Conservation (phyloP, 1,140 invertebrate genomes). For the Polypedilum vanderplanki region DNA sequence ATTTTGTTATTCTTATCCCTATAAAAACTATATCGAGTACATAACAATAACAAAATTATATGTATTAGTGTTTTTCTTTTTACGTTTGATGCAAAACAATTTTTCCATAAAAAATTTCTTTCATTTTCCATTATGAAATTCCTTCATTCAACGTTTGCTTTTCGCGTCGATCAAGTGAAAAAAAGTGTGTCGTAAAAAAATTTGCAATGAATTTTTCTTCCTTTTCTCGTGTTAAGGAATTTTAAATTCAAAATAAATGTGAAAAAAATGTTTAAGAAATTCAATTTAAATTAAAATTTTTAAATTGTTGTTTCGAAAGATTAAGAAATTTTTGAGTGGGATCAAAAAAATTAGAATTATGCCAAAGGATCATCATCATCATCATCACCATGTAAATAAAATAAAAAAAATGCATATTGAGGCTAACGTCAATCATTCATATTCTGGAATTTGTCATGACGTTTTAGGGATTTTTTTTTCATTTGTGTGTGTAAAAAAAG, state of each 20-base stretch:
- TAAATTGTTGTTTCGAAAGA: background rate
- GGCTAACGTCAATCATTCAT: too few relatives aligned
- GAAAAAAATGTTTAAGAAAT: background rate
- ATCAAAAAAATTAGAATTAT: background rate
- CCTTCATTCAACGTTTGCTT: constrained; percentile 3
- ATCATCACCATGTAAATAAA: constrained; percentile 21
- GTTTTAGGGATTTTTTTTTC: too few relatives aligned
- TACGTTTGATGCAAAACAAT: background rate
- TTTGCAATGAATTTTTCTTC: background rate
- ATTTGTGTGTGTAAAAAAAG: too few relatives aligned
- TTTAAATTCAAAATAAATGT: background rate
- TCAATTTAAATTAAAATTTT: background rate
- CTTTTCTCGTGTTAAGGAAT: background rate
- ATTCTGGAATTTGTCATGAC: too few relatives aligned
- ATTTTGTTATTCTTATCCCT: too few relatives aligned
- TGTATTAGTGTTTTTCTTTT: background rate
- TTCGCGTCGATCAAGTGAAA: background rate
- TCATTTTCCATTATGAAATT: background rate
- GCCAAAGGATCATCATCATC: constrained; percentile 26
- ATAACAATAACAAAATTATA: background rate
- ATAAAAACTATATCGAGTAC: too few relatives aligned
- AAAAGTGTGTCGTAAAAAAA: background rate
- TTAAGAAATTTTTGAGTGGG: background rate
- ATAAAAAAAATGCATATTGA: too few relatives aligned
- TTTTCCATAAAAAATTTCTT: background rate